A percentile compares a stretch with the other conserved stretches of the same genome.
Evolutionary conservation across 2,888 invertebrate genomes (phyloP).

Genomic region (Polydrusus cervinus): DNA sequence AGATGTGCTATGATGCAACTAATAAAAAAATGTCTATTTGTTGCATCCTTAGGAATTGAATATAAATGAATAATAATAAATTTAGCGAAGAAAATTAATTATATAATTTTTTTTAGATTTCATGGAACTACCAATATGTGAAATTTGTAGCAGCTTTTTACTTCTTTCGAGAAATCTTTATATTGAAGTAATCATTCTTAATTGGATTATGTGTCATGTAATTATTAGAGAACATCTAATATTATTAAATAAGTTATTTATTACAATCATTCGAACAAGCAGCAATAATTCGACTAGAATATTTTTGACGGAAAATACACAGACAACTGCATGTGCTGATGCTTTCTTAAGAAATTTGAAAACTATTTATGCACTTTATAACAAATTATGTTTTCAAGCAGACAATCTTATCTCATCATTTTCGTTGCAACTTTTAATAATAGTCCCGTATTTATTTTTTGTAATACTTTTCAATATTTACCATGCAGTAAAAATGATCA

Average conservation of each 20-base stretch:
- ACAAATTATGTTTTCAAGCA: conserved; percentile 10
- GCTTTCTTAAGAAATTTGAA: conserved; percentile 4
- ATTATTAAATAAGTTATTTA: conserved; percentile 8
- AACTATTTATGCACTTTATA: conserved; percentile 9
- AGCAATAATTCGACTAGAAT: not conserved
- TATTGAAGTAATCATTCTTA: not conserved
- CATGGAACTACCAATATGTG: not conserved
- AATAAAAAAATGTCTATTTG: too few relatives aligned
- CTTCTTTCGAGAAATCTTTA: not conserved
- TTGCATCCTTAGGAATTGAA: too few relatives aligned
- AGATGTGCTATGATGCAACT: too few relatives aligned
- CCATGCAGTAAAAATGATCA: not conserved
- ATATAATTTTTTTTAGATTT: conserved; percentile 2
- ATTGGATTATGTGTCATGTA: not conserved
- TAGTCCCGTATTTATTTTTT: conserved; percentile 2
- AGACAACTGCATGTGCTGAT: not conserved
- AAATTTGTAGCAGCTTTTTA: not conserved
- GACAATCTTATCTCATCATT: conserved; percentile 8
- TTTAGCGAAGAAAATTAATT: too few relatives aligned
- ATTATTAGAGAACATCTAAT: not conserved
- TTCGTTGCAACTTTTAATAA: conserved; percentile 11
- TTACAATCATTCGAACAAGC: not conserved
- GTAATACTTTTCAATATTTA: conserved; percentile 14
- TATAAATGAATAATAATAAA: too few relatives aligned
- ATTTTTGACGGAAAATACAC: not conserved